Evolutionary conservation across 35 echinoderm and acorn worm species (phyloP).

Genomic region (Patiria miniata): DNA sequence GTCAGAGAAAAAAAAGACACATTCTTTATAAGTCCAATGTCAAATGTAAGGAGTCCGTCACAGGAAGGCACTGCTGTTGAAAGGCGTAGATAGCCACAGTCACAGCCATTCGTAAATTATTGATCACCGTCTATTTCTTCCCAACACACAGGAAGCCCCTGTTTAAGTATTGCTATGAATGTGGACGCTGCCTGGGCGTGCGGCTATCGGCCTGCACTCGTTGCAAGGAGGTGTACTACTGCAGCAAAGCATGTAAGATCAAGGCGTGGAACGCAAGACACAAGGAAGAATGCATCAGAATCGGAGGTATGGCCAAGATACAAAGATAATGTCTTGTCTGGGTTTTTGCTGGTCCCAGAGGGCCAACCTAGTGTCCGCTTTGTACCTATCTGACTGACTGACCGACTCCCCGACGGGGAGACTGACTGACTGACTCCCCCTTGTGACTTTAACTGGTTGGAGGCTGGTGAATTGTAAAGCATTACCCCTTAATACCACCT

Average conservation of each 20-base stretch:
- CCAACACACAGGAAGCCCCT: constrained; percentile 77
- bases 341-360: no score
- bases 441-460: neutral
- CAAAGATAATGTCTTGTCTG: no score
- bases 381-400: no score
- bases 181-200: constrained; percentile 82
- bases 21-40: no score
- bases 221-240: constrained; percentile 97
- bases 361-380: no score
- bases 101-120: neutral
- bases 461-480: no score
- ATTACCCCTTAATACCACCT: neutral
- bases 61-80: no score
- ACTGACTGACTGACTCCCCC: neutral
- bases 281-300: constrained; percentile 88
- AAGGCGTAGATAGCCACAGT: no score
- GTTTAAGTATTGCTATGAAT: constrained; percentile 98
- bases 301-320: constrained; percentile 60
- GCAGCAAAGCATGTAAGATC: constrained; percentile 95
- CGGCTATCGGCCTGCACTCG: constrained; percentile 88
- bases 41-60: no score
- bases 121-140: neutral
- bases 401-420: no score
- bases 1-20: no score
- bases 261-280: constrained; percentile 94